These are phyloP conservation scores for Oreochromis niloticus DNA, from an alignment of 2,113 vertebrate genomes.

Conservation along the genomic window DNA sequence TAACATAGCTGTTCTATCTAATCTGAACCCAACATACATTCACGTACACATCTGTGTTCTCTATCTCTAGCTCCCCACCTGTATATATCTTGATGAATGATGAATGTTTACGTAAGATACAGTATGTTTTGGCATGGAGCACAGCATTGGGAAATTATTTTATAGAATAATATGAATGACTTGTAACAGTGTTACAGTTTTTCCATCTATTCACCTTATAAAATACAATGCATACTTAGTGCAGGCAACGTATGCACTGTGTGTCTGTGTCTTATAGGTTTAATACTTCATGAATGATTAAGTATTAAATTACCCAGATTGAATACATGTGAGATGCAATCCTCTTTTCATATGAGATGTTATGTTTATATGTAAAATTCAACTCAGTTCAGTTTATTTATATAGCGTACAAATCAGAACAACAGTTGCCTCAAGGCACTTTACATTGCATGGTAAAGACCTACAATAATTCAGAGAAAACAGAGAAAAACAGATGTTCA, in stretches of 20 bases:
- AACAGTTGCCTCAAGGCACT: not conserved
- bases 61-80: constrained; percentile 36
- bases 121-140: not conserved
- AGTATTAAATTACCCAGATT: not conserved
- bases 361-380: not conserved
- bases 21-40: not conserved
- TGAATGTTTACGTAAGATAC: constrained; percentile 10
- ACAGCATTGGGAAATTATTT: not conserved
- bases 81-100: constrained; percentile 16
- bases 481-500: not conserved
- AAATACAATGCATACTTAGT: not conserved
- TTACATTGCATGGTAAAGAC: not conserved
- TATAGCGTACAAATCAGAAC: not conserved
- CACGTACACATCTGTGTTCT: not conserved
- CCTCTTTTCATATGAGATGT: not conserved
- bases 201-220: not conserved
- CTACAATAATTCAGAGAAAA: not conserved
- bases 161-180: not conserved
- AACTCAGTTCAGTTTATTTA: not conserved
- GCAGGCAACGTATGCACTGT: not conserved
- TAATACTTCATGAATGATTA: not conserved
- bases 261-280: not conserved
- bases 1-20: not conserved
- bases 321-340: not conserved
- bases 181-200: not conserved